A percentile compares a stretch with the other conserved stretches of the same genome.
Evolutionary conservation across 2,797 vertebrate species (phyloP).

Genomic region (Calcarius lapponicus): DNA sequence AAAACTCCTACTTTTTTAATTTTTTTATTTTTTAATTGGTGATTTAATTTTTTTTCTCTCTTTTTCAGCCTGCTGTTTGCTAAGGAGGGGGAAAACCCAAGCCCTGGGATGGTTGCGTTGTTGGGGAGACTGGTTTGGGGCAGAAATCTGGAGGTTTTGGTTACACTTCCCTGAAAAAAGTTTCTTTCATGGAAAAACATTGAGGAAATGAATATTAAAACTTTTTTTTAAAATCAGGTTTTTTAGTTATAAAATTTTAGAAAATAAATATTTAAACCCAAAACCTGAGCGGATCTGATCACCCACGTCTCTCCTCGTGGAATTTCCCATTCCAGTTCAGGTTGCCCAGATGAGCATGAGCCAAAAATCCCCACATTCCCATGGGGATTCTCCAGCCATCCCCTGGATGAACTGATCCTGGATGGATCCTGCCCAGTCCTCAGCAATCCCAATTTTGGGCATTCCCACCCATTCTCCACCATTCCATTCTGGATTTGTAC

Average conservation of each 20-base stretch:
- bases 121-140: neutral
- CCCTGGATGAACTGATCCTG: neutral
- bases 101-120: neutral
- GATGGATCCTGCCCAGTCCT: accelerated
- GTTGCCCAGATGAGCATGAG: accelerated
- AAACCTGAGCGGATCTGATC: neutral
- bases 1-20: neutral
- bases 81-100: accelerated
- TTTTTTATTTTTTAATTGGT: neutral
- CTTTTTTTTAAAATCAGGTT: no score
- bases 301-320: neutral
- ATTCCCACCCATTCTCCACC: accelerated
- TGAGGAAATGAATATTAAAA: neutral
- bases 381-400: neutral
- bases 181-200: neutral
- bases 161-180: neutral
- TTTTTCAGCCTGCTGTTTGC: neutral
- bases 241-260: neutral
- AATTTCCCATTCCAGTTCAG: accelerated
- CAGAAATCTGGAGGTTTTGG: neutral
- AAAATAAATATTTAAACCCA: neutral
- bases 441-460: accelerated
- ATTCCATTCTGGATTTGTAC: accelerated
- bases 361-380: neutral
- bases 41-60: neutral